A percentile compares a stretch with the other conserved stretches of the same genome.
Conservation (phyloP, 2,797 vertebrate genomes). For the Okamejei kenojei region DNA sequence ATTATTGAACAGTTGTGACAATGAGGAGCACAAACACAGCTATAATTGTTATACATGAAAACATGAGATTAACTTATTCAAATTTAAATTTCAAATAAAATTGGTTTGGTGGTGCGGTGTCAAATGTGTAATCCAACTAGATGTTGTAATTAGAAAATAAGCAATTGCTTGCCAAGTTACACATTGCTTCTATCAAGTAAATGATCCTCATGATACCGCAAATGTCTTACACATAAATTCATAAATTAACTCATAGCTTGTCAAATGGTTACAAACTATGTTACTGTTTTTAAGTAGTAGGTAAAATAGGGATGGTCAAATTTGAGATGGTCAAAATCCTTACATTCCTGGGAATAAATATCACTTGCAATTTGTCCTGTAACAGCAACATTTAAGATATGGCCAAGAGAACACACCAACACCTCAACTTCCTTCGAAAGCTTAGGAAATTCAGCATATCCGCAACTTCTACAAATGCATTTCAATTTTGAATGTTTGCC, state of each 20-base stretch:
- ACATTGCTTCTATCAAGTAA: not conserved
- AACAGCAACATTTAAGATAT: too few relatives aligned
- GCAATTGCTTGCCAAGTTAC: not conserved
- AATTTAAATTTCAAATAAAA: slow-evolving; percentile 8
- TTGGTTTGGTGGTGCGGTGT: not conserved
- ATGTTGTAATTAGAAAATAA: not conserved
- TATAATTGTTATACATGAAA: slow-evolving; percentile 13
- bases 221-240: not conserved
- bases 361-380: too few relatives aligned
- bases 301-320: too few relatives aligned
- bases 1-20: slow-evolving; percentile 55
- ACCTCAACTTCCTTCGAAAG: too few relatives aligned
- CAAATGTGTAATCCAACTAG: not conserved
- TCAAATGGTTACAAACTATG: not conserved
- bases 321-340: too few relatives aligned
- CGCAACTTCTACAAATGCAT: too few relatives aligned
- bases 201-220: not conserved
- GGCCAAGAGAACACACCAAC: too few relatives aligned
- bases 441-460: too few relatives aligned
- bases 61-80: slow-evolving; percentile 18
- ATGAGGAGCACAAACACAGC: slow-evolving; percentile 47
- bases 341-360: too few relatives aligned
- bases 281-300: not conserved
- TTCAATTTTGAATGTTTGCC: too few relatives aligned
- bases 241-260: not conserved